Evolutionary conservation across 2,113 vertebrate species (phyloP).

Genomic region (Zeus faber): DNA sequence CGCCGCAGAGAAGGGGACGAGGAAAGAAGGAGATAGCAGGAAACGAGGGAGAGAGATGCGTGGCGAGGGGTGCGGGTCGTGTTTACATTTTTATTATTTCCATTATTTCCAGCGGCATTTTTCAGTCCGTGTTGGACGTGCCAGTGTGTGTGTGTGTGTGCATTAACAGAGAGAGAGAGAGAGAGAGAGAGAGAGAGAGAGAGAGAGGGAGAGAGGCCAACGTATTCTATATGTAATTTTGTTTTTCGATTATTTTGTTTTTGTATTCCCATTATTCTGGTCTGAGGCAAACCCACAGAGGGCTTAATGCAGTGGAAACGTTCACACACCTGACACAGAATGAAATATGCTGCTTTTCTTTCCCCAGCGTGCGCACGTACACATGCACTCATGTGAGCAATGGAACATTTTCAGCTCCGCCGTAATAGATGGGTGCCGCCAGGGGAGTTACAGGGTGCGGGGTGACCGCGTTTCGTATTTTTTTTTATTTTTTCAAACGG

Average conservation of each 20-base stretch:
- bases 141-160: background rate
- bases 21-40: background rate
- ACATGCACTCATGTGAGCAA: no score
- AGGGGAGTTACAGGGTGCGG: slow-evolving; percentile 39
- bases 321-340: slow-evolving; percentile 62
- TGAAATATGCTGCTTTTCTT: no score
- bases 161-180: slow-evolving; percentile 9
- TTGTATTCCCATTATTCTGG: slow-evolving; percentile 68
- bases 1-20: slow-evolving; percentile 15
- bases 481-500: no score
- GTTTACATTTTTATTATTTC: slow-evolving; percentile 46
- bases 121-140: slow-evolving; percentile 26
- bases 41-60: background rate
- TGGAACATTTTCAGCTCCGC: no score
- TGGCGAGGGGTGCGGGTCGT: slow-evolving; percentile 30
- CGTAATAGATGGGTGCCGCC: slow-evolving; percentile 45
- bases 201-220: background rate
- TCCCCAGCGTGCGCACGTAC: no score
- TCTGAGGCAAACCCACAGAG: slow-evolving; percentile 59
- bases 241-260: slow-evolving; percentile 65
- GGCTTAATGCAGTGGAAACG: slow-evolving; percentile 66
- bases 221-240: slow-evolving; percentile 56
- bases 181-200: background rate
- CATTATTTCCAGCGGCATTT: slow-evolving; percentile 62
- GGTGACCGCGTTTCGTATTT: no score